A percentile compares a stretch with the other conserved stretches of the same genome.
phyloP scores from a whole-genome alignment of 2,797 vertebrate genomes.

The Merluccius polli region DNA sequence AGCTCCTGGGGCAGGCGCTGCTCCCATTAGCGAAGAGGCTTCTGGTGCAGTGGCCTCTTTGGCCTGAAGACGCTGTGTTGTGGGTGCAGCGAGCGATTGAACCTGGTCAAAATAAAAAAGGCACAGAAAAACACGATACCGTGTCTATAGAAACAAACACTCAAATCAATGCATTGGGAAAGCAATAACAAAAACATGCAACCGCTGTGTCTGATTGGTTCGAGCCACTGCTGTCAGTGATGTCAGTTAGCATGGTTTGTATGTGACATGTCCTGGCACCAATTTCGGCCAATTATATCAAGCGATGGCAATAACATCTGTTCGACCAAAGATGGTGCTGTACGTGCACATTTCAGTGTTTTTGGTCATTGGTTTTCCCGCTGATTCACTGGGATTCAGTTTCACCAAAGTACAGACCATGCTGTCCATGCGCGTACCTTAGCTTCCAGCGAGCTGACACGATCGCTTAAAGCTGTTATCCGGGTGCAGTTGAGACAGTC shows the following conservation, averaged over 20 bases:
- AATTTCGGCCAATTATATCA: neutral
- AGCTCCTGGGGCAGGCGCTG: conserved; percentile 70
- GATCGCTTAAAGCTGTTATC: conserved; percentile 76
- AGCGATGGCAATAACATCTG: neutral
- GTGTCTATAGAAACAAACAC: neutral
- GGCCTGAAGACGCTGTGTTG: conserved; percentile 44
- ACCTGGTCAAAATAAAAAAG: conserved; percentile 69
- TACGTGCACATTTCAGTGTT: neutral
- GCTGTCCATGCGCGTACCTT: conserved; percentile 70
- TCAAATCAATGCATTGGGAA: neutral
- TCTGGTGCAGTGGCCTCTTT: conserved; percentile 55
- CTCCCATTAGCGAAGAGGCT: conserved; percentile 70
- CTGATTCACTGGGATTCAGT: neutral
- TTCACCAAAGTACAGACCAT: neutral
- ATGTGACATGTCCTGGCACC: conserved; percentile 1
- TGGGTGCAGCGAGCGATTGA: conserved; percentile 66
- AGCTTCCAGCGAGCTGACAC: conserved; percentile 79
- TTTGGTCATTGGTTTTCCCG: neutral
- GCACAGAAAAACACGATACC: neutral
- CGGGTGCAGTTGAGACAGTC: conserved; percentile 91
- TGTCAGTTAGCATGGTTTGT: neutral
- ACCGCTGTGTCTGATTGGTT: neutral
- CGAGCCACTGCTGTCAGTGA: neutral
- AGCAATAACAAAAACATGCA: neutral
- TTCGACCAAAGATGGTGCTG: neutral